phyloP scores from a whole-genome alignment of 2,113 vertebrate genomes.

The Microtus ochrogaster region DNA sequence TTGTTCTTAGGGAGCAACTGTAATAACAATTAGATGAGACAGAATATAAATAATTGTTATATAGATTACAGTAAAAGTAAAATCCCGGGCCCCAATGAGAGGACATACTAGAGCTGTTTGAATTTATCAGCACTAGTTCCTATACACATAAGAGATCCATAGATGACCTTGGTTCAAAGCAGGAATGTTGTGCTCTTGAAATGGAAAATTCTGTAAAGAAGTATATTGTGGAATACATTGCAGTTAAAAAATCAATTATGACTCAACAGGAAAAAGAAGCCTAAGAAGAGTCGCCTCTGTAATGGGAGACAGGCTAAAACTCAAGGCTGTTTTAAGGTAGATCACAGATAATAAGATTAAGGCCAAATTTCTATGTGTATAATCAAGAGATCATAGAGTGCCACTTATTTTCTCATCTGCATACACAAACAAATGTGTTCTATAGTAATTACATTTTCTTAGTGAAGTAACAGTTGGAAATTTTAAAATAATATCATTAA shows the following conservation, averaged over 20 bases:
- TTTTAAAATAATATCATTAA: neutral
- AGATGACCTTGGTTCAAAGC: slow-evolving; percentile 9
- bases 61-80: neutral
- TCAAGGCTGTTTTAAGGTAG: neutral
- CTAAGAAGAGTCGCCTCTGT: neutral
- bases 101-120: neutral
- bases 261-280: neutral
- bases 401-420: neutral
- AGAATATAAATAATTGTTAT: neutral
- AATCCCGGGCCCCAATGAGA: neutral
- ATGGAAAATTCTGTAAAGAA: neutral
- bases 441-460: neutral
- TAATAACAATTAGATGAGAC: neutral
- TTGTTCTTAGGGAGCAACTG: neutral
- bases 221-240: neutral
- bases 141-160: neutral
- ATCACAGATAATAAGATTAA: neutral
- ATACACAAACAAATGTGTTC: neutral
- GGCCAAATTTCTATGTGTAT: neutral
- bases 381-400: neutral
- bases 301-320: neutral
- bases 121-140: neutral
- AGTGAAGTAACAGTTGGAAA: slow-evolving; percentile 21
- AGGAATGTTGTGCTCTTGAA: neutral
- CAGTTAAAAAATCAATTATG: neutral